These are phyloP conservation scores for Apoderus coryli DNA, from an alignment of 2,888 invertebrate genomes.

Conservation along the genomic window DNA sequence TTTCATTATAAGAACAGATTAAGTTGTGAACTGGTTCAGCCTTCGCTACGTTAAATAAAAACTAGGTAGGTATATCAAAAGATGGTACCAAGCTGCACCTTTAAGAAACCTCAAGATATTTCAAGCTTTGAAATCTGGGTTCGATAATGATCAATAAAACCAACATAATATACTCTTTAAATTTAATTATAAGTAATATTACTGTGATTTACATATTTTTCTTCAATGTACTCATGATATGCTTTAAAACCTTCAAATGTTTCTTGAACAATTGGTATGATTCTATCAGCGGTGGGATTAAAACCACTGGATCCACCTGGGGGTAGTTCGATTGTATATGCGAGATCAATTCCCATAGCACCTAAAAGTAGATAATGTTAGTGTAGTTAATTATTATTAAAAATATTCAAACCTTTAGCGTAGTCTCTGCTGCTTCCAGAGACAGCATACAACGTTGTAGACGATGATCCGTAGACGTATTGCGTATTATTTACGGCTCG, in stretches of 20 bases:
- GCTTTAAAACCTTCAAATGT: slow-evolving; percentile 44
- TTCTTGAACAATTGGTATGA: slow-evolving; percentile 40
- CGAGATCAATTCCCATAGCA: slow-evolving; percentile 40
- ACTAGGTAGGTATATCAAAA: too few relatives aligned
- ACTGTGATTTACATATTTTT: slow-evolving; percentile 11
- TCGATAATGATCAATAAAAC: too few relatives aligned
- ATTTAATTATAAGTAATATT: too few relatives aligned
- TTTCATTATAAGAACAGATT: too few relatives aligned
- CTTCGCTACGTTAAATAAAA: too few relatives aligned
- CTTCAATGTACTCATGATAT: slow-evolving; percentile 31
- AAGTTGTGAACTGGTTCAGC: too few relatives aligned
- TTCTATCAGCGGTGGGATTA: slow-evolving; percentile 38
- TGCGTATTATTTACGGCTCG: slow-evolving; percentile 25
- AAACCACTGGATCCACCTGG: slow-evolving; percentile 40
- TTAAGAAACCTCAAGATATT: too few relatives aligned
- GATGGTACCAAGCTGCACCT: too few relatives aligned
- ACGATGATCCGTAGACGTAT: slow-evolving; percentile 37
- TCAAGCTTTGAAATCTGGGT: too few relatives aligned
- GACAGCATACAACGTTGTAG: slow-evolving; percentile 37
- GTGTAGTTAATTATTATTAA: slow-evolving; percentile 16
- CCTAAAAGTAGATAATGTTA: neutral
- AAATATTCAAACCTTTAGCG: slow-evolving; percentile 35
- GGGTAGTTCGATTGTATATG: slow-evolving; percentile 51
- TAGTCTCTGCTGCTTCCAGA: slow-evolving; percentile 54
- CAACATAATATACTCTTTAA: too few relatives aligned